A percentile compares a stretch with the other conserved stretches of the same genome.
Conservation (phyloP, 2,113 vertebrate species). For the Petroica traversi region DNA sequence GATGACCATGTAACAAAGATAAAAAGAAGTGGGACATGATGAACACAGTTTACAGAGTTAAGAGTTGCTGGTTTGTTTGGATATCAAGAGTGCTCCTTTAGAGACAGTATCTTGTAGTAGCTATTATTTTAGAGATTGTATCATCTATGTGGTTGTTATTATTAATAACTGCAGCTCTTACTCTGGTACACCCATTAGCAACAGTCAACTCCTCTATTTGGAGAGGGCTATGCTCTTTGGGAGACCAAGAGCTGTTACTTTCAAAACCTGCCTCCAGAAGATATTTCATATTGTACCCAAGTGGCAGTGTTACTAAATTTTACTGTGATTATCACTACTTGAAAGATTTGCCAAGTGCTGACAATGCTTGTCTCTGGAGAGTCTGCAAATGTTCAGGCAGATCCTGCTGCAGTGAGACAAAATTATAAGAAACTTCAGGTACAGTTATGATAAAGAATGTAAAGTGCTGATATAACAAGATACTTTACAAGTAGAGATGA, state of each 20-base stretch:
- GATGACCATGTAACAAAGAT: background rate
- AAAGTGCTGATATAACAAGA: constrained; percentile 24
- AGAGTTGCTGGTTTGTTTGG: background rate
- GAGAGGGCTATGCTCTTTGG: background rate
- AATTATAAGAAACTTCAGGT: constrained; percentile 17
- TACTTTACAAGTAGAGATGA: background rate
- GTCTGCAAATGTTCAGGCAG: constrained; percentile 14
- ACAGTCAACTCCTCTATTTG: background rate
- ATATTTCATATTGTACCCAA: background rate
- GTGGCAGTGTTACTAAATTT: constrained; percentile 6
- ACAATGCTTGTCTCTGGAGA: constrained; percentile 17
- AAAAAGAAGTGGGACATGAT: background rate
- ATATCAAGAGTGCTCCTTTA: background rate
- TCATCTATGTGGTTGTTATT: background rate
- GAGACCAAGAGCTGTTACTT: background rate
- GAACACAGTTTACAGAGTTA: background rate
- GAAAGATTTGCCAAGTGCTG: constrained; percentile 20
- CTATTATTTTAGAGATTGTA: background rate
- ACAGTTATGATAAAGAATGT: background rate
- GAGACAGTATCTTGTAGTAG: background rate
- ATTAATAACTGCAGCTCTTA: background rate
- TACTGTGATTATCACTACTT: background rate
- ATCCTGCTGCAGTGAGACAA: background rate
- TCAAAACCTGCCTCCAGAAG: background rate
- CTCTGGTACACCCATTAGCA: background rate